Evolutionary conservation across 2,797 vertebrate genomes (phyloP), one percentile per base, ranked within the genome.

Genomic region (Rhinatrema bivittatum): DNA sequence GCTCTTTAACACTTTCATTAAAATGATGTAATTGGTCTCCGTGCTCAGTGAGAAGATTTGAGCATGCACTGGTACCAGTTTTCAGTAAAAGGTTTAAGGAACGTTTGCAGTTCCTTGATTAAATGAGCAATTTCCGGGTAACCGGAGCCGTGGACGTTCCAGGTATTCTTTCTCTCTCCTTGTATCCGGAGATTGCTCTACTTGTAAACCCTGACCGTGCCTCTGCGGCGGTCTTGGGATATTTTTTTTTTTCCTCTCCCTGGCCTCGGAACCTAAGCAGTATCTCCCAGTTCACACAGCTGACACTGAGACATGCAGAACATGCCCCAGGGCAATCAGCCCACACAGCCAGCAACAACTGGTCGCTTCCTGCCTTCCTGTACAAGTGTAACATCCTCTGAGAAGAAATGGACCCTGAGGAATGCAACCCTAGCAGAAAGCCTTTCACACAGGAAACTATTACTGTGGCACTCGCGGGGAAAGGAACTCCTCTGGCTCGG

Each of bases 291-390:
- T 70, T 77, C 66, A 68, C 64, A 67, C 70, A 82, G 80, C 80
- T 80, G 80, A 84, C 72, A 60, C 59, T 22, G 49, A 16, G 68
- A 78, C 63, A 81, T 44, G 68, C 53, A 9, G 62, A 77, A 78
- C 82, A 87, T 85, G 79, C 74, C 68, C 8, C 21, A 43, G 70
- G 66, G 70, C 76, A 57, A 60, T 76, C 76, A 67, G 62, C 76
- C 70, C 60, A 73, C 66, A 42, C 74, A 65, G 57, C 58, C 63
- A 62, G 27, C 50, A 76, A 69, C 81, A 84, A 70, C 79, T 78
- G 80, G 61, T 71, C 78, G 71, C 76, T 78, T 83, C 83, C 82
- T 84, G 46, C 56, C 79, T 86, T 86, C 80, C 82, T 81, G 80
- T 50, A 73, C 79, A 84, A 84, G 61, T 74, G 72, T 62, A 58